Conservation (phyloP, 1,140 invertebrate genomes). For the Bombus pascuorum region DNA sequence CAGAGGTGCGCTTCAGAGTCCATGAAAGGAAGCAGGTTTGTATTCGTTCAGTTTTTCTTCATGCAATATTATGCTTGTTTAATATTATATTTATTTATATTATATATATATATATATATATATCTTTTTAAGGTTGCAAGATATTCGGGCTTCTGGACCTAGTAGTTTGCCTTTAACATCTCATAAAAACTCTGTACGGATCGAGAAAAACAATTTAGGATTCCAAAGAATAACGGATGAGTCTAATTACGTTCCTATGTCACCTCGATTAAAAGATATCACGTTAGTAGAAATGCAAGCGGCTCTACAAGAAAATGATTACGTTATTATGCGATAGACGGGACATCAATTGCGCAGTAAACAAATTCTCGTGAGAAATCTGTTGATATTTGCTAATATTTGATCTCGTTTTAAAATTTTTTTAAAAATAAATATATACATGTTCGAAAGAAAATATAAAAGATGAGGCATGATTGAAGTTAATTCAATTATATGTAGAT, state of each 20-base stretch:
- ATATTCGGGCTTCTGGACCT: conserved; percentile 72
- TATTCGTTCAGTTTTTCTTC: conserved; percentile 16
- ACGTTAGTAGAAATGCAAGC: conserved; percentile 64
- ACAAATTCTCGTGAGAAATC: neutral
- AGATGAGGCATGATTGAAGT: neutral
- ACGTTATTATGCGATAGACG: conserved; percentile 78
- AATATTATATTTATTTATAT: neutral
- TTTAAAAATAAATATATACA: neutral
- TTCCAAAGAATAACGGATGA: conserved; percentile 56
- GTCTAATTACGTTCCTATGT: conserved; percentile 80
- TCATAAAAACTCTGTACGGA: conserved; percentile 58
- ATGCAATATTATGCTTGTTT: neutral
- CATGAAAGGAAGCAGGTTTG: conserved; percentile 72
- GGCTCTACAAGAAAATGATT: conserved; percentile 72
- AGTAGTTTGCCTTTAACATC: conserved; percentile 70
- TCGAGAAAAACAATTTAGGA: conserved; percentile 67
- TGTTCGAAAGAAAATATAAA: neutral
- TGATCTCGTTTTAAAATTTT: neutral
- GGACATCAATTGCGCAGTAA: neutral
- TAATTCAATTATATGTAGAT: neutral
- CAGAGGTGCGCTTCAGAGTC: conserved; percentile 69
- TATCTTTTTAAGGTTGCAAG: conserved; percentile 67
- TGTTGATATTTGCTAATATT: neutral
- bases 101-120: neutral
- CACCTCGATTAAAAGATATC: conserved; percentile 73